Percentiles rank a stretch among this genome's conserved stretches.
Conservation (phyloP, 64 coral and sea anemone species). For the Stichodactyla helianthus region DNA sequence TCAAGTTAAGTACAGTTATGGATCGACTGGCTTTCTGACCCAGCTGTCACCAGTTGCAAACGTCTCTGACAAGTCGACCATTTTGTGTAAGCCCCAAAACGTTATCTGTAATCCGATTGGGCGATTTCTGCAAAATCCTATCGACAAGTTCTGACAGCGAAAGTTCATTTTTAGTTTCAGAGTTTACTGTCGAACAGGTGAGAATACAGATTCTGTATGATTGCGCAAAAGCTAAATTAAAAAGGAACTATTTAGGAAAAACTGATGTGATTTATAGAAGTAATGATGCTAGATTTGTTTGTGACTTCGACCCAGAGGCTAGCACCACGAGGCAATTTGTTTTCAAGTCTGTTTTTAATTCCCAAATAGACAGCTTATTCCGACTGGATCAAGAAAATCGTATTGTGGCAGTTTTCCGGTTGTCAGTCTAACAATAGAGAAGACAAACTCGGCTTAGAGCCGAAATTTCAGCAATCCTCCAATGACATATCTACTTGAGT, state of each 20-base stretch:
- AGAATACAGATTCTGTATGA: background rate
- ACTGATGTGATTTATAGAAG: no score
- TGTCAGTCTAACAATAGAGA: background rate
- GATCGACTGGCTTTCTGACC: background rate
- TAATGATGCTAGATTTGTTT: no score
- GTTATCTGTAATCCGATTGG: slow-evolving; percentile 10
- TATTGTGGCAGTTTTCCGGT: background rate
- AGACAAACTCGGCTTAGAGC: slow-evolving; percentile 1
- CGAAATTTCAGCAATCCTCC: background rate
- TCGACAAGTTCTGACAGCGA: background rate
- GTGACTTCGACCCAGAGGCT: background rate
- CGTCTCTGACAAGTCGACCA: background rate
- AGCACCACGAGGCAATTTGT: background rate
- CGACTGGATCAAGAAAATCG: background rate
- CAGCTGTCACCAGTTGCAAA: background rate
- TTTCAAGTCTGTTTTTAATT: background rate
- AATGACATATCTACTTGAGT: background rate
- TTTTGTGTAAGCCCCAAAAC: background rate
- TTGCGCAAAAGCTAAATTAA: background rate
- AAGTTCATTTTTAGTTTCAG: background rate
- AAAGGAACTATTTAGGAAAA: no score
- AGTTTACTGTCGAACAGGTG: background rate
- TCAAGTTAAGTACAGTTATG: background rate
- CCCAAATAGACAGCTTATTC: background rate
- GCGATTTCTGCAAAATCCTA: background rate